Conservation (phyloP, 2,113 vertebrate genomes). For the Lontra canadensis region DNA sequence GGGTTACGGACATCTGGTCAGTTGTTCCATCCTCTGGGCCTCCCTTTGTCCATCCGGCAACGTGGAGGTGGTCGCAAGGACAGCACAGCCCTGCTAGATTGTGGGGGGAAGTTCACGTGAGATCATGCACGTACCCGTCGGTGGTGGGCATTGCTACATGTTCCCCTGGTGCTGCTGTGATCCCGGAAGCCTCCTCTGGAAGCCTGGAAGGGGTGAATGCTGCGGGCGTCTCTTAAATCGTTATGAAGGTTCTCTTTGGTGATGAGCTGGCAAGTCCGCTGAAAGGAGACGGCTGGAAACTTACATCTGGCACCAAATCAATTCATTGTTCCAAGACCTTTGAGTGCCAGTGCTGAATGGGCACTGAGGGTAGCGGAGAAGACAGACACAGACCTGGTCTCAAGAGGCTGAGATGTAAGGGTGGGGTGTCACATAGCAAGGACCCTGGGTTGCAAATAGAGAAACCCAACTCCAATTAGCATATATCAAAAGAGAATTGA, state of each 20-base stretch:
- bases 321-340: background rate
- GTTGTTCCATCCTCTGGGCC: background rate
- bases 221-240: background rate
- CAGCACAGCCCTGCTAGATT: fast-evolving
- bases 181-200: background rate
- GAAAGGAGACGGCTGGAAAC: background rate
- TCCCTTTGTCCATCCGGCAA: background rate
- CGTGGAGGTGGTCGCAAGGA: background rate
- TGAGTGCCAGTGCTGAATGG: background rate
- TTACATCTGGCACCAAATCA: background rate
- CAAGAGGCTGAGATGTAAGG: background rate
- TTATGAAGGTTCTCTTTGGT: background rate
- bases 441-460: background rate
- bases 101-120: background rate
- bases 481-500: background rate
- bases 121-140: fast-evolving
- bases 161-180: background rate
- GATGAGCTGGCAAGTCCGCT: background rate
- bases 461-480: background rate
- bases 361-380: background rate
- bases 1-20: too few species aligned
- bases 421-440: background rate
- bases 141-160: fast-evolving
- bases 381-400: background rate
- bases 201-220: background rate